Evolutionary conservation across 2,888 invertebrate species (phyloP), one percentile per base, ranked within the genome.

Genomic region (Vanessa cardui): DNA sequence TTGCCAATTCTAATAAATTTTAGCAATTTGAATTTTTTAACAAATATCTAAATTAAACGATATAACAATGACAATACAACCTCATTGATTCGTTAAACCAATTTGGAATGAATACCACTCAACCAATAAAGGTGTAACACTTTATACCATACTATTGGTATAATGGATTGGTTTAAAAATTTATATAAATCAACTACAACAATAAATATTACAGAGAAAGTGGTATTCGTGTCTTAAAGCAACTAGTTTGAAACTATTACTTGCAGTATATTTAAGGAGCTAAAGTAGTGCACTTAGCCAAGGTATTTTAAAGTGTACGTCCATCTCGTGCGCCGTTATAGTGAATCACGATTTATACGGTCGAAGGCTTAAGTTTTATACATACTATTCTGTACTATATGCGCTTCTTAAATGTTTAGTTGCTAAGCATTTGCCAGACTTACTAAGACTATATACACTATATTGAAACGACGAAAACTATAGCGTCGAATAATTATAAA

Each of bases 291-390:
- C 70, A 68, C 69, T 70, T 73, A 68, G 60, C 64, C 46, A 58
- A 69, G 69, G 70, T 69, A 70, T 72, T 73, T 70, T 69, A 69
- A 70, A 70, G 65, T 21, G 52, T 66, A 72, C 64, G 70, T 69
- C 69, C 70, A 70, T 73, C 64, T 67, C 66, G 66, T 63, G 68
- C 59, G 58, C 58, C 47, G 66, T 66, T 65, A 63, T 63, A 72
- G 63, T 73, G 70, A 73, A 72, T 73, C 70, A 72, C 63, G 61
- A 67, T 72, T 71, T 72, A 61, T 46, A 70, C 72, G 67, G 62
- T 62, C 68, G 56, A 68, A 60, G 31, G 45, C 60, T 58, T 44
- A 20, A 58, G 45, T 21, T 20, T 54, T 54, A 26, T 39, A 2
- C 39, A 12, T 39, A 16, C 16, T 26, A 16, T 54, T 8, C 21